These are phyloP conservation scores for Thomomys bottae DNA, from an alignment of 2,113 vertebrate species.

Conservation along the genomic window DNA sequence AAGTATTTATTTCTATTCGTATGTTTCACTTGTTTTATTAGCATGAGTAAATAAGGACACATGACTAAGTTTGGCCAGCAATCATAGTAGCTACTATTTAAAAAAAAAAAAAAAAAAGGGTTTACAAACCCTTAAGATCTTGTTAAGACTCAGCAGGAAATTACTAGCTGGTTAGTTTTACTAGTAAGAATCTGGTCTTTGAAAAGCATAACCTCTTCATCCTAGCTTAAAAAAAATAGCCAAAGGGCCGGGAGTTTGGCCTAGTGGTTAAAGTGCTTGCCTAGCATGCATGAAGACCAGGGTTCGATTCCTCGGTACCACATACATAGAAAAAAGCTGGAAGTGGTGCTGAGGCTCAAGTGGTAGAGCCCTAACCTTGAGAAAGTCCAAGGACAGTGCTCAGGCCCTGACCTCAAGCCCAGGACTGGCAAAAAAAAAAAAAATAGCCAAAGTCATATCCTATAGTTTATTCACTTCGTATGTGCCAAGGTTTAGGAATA, in stretches of 20 bases:
- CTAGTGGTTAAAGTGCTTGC: too few relatives aligned
- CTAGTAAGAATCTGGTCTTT: background rate
- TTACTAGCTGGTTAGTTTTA: background rate
- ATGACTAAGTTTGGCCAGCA: slow-evolving; percentile 30
- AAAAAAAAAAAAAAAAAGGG: background rate
- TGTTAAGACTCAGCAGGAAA: background rate
- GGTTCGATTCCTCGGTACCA: too few relatives aligned
- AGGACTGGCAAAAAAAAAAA: too few relatives aligned
- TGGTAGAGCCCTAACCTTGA: too few relatives aligned
- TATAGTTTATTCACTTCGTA: background rate
- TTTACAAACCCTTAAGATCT: background rate
- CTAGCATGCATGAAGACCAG: too few relatives aligned
- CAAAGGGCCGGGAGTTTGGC: too few relatives aligned
- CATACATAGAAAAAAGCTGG: too few relatives aligned
- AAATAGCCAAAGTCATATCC: background rate
- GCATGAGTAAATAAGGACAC: background rate
- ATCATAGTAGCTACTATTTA: background rate
- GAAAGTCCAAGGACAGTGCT: too few relatives aligned
- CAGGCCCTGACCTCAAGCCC: too few relatives aligned
- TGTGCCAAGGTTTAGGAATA: background rate
- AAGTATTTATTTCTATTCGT: background rate
- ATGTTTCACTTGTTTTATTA: slow-evolving; percentile 37
- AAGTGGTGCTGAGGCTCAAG: too few relatives aligned
- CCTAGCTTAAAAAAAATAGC: background rate
- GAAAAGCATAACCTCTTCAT: slow-evolving; percentile 10